Evolutionary conservation across 2,797 vertebrate species (phyloP).

Genomic region (Sardinella longiceps): DNA sequence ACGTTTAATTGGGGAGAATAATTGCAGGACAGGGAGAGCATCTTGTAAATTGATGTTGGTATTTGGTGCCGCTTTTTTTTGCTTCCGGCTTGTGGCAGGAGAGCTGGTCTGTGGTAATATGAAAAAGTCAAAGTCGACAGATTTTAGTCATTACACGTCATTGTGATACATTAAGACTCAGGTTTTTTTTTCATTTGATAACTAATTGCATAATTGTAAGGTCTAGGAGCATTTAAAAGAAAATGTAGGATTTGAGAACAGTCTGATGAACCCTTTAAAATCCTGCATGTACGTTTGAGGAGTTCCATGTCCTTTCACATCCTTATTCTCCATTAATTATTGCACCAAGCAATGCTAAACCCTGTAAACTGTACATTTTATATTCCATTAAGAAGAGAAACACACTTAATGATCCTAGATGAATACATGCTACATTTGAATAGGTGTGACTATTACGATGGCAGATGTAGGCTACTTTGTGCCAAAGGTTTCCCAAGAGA

Average conservation of each 20-base stretch:
- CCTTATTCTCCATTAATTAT: neutral
- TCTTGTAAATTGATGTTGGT: constrained; percentile 16
- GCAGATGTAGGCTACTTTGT: constrained; percentile 44
- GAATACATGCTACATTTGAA: neutral
- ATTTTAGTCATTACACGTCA: neutral
- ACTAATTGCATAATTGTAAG: neutral
- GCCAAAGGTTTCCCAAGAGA: constrained; percentile 47
- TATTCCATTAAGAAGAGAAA: neutral
- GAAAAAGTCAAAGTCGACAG: neutral
- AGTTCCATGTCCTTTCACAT: neutral
- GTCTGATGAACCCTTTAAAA: neutral
- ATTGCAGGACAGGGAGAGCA: constrained; percentile 49
- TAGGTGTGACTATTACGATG: constrained; percentile 29
- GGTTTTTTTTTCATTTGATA: neutral
- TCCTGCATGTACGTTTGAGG: neutral
- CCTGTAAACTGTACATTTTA: neutral
- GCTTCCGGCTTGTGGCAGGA: neutral
- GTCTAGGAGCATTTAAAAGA: neutral
- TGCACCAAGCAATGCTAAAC: neutral
- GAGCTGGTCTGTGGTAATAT: neutral
- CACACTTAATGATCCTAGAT: neutral
- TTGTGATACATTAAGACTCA: neutral
- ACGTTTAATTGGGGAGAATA: constrained; percentile 69
- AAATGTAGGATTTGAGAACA: neutral
- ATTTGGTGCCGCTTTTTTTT: neutral